A percentile compares a stretch with the other conserved stretches of the same genome.
phyloP scores from a whole-genome alignment of 2,113 vertebrate species.

The Chaetops frenatus region DNA sequence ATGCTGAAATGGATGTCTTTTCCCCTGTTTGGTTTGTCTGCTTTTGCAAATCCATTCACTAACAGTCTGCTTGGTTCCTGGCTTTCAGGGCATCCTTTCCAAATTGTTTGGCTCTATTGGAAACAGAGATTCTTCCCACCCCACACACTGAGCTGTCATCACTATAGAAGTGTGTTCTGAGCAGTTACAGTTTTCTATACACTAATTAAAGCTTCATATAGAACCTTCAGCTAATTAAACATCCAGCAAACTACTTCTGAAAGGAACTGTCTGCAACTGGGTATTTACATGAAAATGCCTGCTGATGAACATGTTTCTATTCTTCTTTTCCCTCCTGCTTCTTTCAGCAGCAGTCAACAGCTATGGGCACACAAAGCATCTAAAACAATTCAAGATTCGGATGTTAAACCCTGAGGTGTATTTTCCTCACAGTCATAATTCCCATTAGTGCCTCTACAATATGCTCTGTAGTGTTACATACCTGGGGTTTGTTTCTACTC shows the following conservation, averaged over 20 bases:
- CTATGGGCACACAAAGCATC: background rate
- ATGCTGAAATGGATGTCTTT: background rate
- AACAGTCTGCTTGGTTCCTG: background rate
- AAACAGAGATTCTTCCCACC: background rate
- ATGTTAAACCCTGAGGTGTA: background rate
- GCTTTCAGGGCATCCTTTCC: background rate
- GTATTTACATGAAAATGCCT: background rate
- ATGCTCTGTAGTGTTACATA: background rate
- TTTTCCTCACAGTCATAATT: background rate
- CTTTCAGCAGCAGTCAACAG: background rate
- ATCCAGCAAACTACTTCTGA: background rate
- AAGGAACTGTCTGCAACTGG: background rate
- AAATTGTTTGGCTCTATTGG: background rate
- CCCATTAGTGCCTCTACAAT: background rate
- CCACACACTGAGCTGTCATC: background rate
- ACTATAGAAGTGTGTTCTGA: background rate
- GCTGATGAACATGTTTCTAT: background rate
- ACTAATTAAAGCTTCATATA: background rate
- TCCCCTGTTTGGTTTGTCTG: background rate
- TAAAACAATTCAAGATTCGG: background rate
- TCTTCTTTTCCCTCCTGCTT: background rate
- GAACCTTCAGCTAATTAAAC: conserved; percentile 1
- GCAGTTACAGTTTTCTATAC: background rate
- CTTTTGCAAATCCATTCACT: background rate
- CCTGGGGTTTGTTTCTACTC: background rate